Conservation (phyloP, 2,888 invertebrate species). For the Rhopalosiphum nymphaeae region DNA sequence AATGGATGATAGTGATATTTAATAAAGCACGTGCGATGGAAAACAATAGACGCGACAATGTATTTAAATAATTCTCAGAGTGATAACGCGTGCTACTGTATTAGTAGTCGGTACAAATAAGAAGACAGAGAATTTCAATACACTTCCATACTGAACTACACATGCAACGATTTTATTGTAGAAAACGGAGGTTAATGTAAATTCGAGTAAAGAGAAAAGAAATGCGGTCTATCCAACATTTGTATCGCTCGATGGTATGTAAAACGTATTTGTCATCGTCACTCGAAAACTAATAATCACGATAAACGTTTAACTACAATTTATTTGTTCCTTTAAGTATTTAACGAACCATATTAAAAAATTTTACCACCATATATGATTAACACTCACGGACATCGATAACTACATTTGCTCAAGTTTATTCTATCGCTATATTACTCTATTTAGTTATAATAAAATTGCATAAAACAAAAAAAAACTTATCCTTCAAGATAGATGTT, state of each 20-base stretch:
- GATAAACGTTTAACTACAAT: not conserved
- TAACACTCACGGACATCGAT: not conserved
- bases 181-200: not conserved
- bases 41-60: not conserved
- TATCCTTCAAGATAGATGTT: not conserved
- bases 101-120: not conserved
- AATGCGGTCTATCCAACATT: not conserved
- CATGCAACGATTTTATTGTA: not conserved
- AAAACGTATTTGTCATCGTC: not conserved
- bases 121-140: not conserved
- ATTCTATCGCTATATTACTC: not conserved
- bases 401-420: not conserved
- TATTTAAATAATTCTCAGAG: constrained; percentile 12
- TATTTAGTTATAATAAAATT: not conserved
- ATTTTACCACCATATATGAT: not conserved
- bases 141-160: not conserved
- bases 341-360: not conserved
- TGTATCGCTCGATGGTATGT: not conserved
- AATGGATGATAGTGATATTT: not conserved
- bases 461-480: not conserved
- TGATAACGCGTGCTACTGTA: not conserved
- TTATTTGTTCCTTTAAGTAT: not conserved
- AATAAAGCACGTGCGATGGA: too few species aligned
- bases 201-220: not conserved
- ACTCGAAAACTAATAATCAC: not conserved